phyloP scores from a whole-genome alignment of 2,113 vertebrate species.

The chimpanzee (Pan troglodytes) region NHGRI_mPanTro3-v2.1_pri NC_072401.2:47795001-47795500 shows the following conservation, averaged over 20 bases:
- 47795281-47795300: neutral
- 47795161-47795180: neutral
- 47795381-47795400: too few relatives aligned
- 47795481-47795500: too few relatives aligned
- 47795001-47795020: too few relatives aligned
- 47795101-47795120: neutral
- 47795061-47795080: neutral
- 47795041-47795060: neutral
- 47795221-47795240: neutral
- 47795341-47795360: neutral
- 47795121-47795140: neutral
- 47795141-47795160: neutral
- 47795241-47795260: neutral
- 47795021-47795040: neutral
- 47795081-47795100: neutral
- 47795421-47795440: too few relatives aligned
- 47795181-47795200: neutral
- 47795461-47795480: too few relatives aligned
- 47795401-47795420: too few relatives aligned
- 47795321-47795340: neutral
- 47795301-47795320: neutral
- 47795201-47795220: neutral
- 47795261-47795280: conserved; percentile 11
- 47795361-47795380: neutral
- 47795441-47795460: too few relatives aligned